These are phyloP conservation scores for Anolis sagrei DNA, from an alignment of 2,113 vertebrate species.

Conservation along the genomic window DNA sequence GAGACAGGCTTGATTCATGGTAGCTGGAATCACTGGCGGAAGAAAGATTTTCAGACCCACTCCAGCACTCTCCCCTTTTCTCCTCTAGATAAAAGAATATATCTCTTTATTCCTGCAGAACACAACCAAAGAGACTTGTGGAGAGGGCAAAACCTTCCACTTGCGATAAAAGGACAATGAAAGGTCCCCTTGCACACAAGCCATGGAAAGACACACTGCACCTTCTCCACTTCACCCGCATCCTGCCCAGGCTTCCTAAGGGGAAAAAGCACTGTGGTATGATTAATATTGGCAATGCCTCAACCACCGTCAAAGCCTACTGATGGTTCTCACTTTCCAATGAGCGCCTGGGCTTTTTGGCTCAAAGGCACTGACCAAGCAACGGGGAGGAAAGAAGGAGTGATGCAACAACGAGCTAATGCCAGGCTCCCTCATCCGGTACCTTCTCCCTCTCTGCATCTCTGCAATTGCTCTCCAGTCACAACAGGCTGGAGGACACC, in stretches of 20 bases:
- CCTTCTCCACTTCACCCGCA: neutral
- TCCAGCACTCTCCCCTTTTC: neutral
- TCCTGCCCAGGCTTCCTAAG: neutral
- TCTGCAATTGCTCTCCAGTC: neutral
- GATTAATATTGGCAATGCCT: neutral
- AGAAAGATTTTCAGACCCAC: neutral
- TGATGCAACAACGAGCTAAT: neutral
- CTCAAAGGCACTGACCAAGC: neutral
- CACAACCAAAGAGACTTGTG: neutral
- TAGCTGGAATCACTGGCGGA: neutral
- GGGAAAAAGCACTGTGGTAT: neutral
- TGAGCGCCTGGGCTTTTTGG: too few species aligned
- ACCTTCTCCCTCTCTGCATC: neutral
- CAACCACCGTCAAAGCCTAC: neutral
- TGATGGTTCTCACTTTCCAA: neutral
- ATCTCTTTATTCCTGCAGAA: neutral
- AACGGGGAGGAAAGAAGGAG: too few species aligned
- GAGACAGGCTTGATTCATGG: neutral
- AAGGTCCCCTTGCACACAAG: neutral
- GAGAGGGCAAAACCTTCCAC: neutral
- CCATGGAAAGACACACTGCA: neutral
- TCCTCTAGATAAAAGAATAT: neutral
- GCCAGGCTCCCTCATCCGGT: neutral
- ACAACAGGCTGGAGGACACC: neutral
- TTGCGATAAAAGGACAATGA: neutral